phyloP scores from a whole-genome alignment of 2,888 invertebrate genomes.

The Troglohyphantes excavatus region DNA sequence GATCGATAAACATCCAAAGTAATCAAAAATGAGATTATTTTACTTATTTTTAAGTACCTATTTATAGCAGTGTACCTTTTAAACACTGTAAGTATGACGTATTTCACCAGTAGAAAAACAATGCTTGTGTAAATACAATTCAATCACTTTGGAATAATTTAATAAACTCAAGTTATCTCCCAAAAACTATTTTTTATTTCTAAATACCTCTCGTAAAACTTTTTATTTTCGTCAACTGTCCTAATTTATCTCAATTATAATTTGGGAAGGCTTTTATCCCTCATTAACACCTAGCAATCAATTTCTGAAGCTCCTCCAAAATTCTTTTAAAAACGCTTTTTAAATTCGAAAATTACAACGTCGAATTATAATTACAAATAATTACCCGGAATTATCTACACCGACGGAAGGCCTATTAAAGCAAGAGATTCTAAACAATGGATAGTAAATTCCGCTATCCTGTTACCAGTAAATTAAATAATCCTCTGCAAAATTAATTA shows the following conservation, averaged over 20 bases:
- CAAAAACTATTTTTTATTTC: not conserved
- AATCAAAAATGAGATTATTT: too few species aligned
- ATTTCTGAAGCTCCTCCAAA: not conserved
- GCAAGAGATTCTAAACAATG: slow-evolving; percentile 27
- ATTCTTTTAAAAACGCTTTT: not conserved
- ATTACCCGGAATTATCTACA: slow-evolving; percentile 27
- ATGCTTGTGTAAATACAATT: too few species aligned
- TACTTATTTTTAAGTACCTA: too few species aligned
- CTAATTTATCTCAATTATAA: not conserved
- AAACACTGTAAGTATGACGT: too few species aligned
- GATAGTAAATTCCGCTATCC: slow-evolving; percentile 33
- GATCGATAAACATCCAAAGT: too few species aligned
- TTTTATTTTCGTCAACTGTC: not conserved
- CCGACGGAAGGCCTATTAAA: slow-evolving; percentile 2
- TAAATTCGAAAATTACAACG: not conserved
- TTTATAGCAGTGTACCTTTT: too few species aligned
- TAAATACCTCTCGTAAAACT: not conserved
- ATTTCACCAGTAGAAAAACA: too few species aligned
- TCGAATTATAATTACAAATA: slow-evolving; percentile 56
- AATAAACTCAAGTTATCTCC: not conserved
- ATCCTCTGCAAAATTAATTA: slow-evolving; percentile 60
- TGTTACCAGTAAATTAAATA: slow-evolving; percentile 64
- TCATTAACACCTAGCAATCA: not conserved
- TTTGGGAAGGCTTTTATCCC: not conserved
- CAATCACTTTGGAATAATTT: too few species aligned